A percentile compares a stretch with the other conserved stretches of the same genome.
Evolutionary conservation across 2,797 vertebrate genomes (phyloP).

Genomic region (Danio kyathit): DNA sequence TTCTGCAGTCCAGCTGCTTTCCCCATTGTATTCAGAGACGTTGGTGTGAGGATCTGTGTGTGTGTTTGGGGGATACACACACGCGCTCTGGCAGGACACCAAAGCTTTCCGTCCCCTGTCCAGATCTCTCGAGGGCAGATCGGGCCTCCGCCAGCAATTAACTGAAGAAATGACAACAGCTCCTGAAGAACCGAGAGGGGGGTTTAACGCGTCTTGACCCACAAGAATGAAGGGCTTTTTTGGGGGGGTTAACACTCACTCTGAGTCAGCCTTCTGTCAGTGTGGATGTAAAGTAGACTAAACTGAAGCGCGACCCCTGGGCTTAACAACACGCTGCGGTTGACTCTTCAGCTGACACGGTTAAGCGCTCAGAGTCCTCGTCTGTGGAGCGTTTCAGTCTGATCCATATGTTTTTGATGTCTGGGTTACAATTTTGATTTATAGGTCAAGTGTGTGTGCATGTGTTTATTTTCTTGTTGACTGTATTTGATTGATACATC

Average conservation of each 20-base stretch:
- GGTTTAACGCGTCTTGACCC: slow-evolving; percentile 50
- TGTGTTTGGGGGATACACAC: slow-evolving; percentile 18
- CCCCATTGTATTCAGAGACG: slow-evolving; percentile 56
- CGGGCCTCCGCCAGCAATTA: slow-evolving; percentile 69
- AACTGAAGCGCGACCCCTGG: slow-evolving; percentile 45
- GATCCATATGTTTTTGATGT: slow-evolving; percentile 18
- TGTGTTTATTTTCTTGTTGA: background rate
- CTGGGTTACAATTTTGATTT: slow-evolving; percentile 9
- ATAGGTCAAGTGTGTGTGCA: background rate
- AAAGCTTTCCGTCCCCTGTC: slow-evolving; percentile 41
- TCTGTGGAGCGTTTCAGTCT: background rate
- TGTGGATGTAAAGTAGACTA: slow-evolving; percentile 55
- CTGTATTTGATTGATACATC: background rate
- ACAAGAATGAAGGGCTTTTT: slow-evolving; percentile 60
- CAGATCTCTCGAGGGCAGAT: slow-evolving; percentile 48
- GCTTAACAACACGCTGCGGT: slow-evolving; percentile 38
- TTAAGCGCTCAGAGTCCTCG: slow-evolving; percentile 35
- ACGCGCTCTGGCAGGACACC: slow-evolving; percentile 24
- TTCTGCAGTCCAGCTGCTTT: slow-evolving; percentile 66
- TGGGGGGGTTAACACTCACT: slow-evolving; percentile 52
- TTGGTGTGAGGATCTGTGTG: slow-evolving; percentile 10
- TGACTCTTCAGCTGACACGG: slow-evolving; percentile 40
- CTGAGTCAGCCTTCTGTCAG: slow-evolving; percentile 61
- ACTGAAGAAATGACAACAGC: slow-evolving; percentile 72
- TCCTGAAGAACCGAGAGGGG: slow-evolving; percentile 65